Base-by-base conservation (phyloP, 2,113 vertebrate species). In the Poecilia latipinna region DNA sequence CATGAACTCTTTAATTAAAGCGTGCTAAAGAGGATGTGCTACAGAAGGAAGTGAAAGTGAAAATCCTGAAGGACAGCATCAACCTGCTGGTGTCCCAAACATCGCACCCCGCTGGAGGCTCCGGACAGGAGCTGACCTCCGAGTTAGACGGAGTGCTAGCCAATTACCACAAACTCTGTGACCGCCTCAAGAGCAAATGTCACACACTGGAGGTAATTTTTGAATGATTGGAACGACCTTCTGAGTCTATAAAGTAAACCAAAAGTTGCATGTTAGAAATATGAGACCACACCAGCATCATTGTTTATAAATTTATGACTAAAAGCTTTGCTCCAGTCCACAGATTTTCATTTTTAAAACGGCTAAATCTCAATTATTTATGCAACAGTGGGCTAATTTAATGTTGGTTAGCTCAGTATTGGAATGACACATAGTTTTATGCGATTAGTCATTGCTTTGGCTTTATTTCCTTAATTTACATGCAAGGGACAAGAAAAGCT, bases 11-110 rank as follows among this genome's bases (percentile, higher is more conserved):
- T 12, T 26, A 92, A 8, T 57, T 57, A 57, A 57, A 99, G 98
- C 96, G 97, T 83, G 98, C 97, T 0, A 97, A 97, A 91, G 98
- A 99, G 94, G 98, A 99, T 6, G 98, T 99, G 94, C 74, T 98
- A 28, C 98, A 99, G 95, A 99, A 99, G 63, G 98, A 99, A 86
- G 98, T 99, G 90, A 92, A 97, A 64, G 98, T 99, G 90, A 99
- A 99, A 94, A 99, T 99, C 88, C 93, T 99, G 74, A 99, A 97
- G 90, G 98, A 99, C 94, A 99, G 91, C 85, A 98, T 99, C 89
- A 97, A 96, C 86, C 82, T 95, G 79, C 73, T 99, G 87, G 96
- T 96, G 67, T 78, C 92, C 73, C 96, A 94, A 72, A 82, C 70
- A 68, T 88, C 89, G 79, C 95, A 96, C 0, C 91, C 95, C 84